A percentile compares a stretch with the other conserved stretches of the same genome.
Evolutionary conservation across 2,888 invertebrate species (phyloP).

Genomic region (Leptopilina syphax): DNA sequence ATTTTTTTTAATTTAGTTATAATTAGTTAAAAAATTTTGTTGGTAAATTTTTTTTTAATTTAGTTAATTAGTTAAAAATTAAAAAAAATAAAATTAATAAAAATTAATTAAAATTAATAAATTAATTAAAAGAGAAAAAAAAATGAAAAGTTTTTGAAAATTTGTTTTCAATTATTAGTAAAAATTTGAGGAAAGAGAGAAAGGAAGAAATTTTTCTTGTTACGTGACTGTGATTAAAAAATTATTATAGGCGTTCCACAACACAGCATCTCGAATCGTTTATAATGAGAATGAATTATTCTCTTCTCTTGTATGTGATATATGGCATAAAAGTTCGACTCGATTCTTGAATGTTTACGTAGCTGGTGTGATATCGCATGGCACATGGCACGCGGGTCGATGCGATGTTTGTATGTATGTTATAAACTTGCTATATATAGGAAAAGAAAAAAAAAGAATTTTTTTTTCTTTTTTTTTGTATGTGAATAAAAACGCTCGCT

Average conservation of each 20-base stretch:
- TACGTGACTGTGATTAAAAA: background rate
- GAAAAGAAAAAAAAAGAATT: conserved; percentile 10
- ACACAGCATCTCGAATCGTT: conserved; percentile 28
- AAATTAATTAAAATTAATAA: too few relatives aligned
- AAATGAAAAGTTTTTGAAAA: too few relatives aligned
- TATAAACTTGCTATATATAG: too few relatives aligned
- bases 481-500: background rate
- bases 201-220: background rate
- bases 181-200: too few relatives aligned
- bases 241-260: background rate
- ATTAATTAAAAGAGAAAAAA: too few relatives aligned
- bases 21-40: too few relatives aligned
- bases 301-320: background rate
- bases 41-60: too few relatives aligned
- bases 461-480: background rate
- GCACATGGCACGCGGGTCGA: conserved; percentile 38
- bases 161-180: too few relatives aligned
- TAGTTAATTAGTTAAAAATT: too few relatives aligned
- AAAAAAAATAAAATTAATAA: too few relatives aligned
- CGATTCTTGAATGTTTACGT: conserved; percentile 41
- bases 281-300: conserved; percentile 38
- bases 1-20: too few relatives aligned
- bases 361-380: conserved; percentile 38
- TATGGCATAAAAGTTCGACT: conserved; percentile 30
- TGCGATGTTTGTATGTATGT: background rate